phyloP scores from a whole-genome alignment of 2,888 invertebrate species.

The Andrena chrysosceles region DNA sequence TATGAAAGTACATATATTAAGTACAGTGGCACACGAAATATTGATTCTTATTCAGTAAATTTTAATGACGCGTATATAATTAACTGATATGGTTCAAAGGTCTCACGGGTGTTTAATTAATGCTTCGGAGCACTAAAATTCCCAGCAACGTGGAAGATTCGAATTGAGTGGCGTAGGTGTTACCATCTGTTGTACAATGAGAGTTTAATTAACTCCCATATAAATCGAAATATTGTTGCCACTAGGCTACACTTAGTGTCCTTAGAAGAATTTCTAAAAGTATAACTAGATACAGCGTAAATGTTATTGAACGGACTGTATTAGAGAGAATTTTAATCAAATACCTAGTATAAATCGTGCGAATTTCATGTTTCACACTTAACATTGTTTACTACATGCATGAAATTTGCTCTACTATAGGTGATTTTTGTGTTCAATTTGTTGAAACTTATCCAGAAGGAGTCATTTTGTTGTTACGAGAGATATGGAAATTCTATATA shows the following conservation, averaged over 20 bases:
- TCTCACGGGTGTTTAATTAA: conserved; percentile 32
- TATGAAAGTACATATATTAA: conserved; percentile 8
- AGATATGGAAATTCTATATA: conserved; percentile 69
- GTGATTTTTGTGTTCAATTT: conserved; percentile 72
- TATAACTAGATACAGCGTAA: conserved; percentile 42
- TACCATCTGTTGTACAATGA: conserved; percentile 39
- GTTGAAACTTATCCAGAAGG: conserved; percentile 64
- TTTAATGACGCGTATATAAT: conserved; percentile 35
- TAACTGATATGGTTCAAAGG: conserved; percentile 41
- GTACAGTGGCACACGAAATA: conserved; percentile 26
- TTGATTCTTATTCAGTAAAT: conserved; percentile 23
- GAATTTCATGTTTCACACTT: conserved; percentile 65
- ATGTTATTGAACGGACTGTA: conserved; percentile 50
- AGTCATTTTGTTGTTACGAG: conserved; percentile 72
- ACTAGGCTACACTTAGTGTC: conserved; percentile 37
- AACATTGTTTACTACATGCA: conserved; percentile 57
- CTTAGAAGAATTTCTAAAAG: conserved; percentile 50
- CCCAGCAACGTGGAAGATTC: conserved; percentile 19
- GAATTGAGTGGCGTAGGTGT: conserved; percentile 48
- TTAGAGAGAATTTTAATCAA: conserved; percentile 62
- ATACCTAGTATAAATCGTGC: conserved; percentile 53
- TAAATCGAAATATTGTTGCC: conserved; percentile 34
- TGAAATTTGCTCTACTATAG: conserved; percentile 65
- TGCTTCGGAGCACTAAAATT: conserved; percentile 42
- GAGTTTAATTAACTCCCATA: conserved; percentile 27